Base-by-base conservation (phyloP, 2,113 vertebrate genomes). In the Crotalus helleri region DNA sequence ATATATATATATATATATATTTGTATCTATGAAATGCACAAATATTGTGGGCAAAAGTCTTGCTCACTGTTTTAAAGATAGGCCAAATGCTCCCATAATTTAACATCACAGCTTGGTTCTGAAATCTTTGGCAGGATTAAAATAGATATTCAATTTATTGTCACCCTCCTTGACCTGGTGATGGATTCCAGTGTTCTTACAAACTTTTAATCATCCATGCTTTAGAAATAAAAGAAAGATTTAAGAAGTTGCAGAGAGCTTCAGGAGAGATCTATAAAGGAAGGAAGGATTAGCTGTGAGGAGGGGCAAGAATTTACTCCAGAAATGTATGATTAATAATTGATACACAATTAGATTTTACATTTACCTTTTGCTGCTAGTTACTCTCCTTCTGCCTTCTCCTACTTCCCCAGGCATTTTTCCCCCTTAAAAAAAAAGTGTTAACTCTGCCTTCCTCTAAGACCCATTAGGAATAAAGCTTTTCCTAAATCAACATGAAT, bases 401-500 rank as follows among this genome's bases (percentile, higher is more conserved):
- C 88, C 5, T 1, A 0, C 0, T 92, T n/a, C 17, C 29, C 21
- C 17, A 8, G 17, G 19, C 10, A 55, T 17, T 51, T 64, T n/a
- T 54, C 8, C 86, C 91, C 61, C 92, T 95, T 5, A 93, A 95
- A 53, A 88, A 88, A 55, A 10, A 88, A 54, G 96, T 96, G 95
- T 95, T 95, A 96, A 96, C 92, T 96, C 92, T 94, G 93, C 94
- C 93, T 90, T 94, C 92, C 61, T 6, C 5, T 64, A 93, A 91
- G 81, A 96, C 96, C 95, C 95, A 46, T 94, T 96, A 97, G 96
- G 95, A 97, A 96, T 93, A 94, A 97, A 85, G 58, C 96, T 97
- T 96, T 97, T 97, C 95, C 96, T 96, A 97, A 96, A 95, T 95
- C 94, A 96, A 94, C 95, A 95, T 97, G 94, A 97, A 97, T 97